A percentile compares a stretch with the other conserved stretches of the same genome.
These are phyloP conservation scores for Diabrotica undecimpunctata DNA, from an alignment of 1,140 invertebrate species.

Conservation along the genomic window DNA sequence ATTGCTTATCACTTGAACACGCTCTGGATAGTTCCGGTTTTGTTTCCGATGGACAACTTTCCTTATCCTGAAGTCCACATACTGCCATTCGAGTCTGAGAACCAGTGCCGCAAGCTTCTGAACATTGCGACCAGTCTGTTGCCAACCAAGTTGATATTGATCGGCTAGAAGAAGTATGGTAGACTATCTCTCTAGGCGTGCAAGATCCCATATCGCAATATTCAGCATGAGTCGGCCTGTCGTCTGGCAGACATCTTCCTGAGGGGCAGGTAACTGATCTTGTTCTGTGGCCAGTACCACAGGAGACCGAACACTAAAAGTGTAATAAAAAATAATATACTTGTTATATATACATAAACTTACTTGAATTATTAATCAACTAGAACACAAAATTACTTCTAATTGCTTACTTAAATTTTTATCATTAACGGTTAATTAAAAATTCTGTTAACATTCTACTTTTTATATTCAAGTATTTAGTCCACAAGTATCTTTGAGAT, in stretches of 20 bases:
- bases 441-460: too few species aligned
- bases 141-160: constrained; percentile 45
- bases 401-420: too few species aligned
- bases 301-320: constrained; percentile 61
- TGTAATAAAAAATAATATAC: neutral
- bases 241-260: constrained; percentile 37
- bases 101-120: constrained; percentile 55
- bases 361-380: too few species aligned
- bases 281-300: constrained; percentile 62
- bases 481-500: too few species aligned
- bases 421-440: too few species aligned
- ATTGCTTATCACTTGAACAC: constrained; percentile 60
- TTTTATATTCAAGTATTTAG: too few species aligned
- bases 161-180: constrained; percentile 8
- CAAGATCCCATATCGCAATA: constrained; percentile 55
- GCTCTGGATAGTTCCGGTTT: constrained; percentile 58
- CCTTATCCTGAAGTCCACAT: constrained; percentile 44
- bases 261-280: constrained; percentile 45
- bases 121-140: constrained; percentile 51
- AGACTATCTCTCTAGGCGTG: constrained; percentile 8
- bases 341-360: too few species aligned
- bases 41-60: constrained; percentile 49
- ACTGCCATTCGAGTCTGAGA: constrained; percentile 53
- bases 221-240: constrained; percentile 48
- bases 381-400: too few species aligned